phyloP scores from a whole-genome alignment of 2,113 vertebrate genomes.

The Ciconia maguari region DNA sequence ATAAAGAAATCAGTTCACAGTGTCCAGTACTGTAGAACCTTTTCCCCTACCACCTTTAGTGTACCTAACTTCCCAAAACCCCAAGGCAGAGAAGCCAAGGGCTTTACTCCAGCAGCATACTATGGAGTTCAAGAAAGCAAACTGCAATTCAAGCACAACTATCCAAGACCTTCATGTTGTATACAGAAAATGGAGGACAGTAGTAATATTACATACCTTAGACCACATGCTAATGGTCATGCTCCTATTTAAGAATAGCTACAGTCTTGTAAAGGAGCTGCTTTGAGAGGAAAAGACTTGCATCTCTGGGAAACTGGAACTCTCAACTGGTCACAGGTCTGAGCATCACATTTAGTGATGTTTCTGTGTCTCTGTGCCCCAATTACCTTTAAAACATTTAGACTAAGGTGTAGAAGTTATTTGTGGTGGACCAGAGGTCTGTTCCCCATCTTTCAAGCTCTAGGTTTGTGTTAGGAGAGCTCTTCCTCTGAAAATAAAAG shows the following conservation, averaged over 20 bases:
- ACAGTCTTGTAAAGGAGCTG: not conserved
- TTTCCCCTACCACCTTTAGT: not conserved
- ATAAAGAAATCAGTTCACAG: not conserved
- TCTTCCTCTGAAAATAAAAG: not conserved
- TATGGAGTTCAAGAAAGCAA: not conserved
- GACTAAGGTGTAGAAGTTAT: accelerated
- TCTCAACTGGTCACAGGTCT: not conserved
- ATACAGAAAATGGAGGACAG: not conserved
- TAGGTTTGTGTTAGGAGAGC: not conserved
- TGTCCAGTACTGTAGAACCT: not conserved
- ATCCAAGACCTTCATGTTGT: not conserved
- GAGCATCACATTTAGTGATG: not conserved
- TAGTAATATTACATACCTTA: not conserved
- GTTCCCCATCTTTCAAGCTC: not conserved
- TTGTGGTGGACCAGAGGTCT: not conserved
- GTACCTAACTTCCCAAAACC: not conserved
- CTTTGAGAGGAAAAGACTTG: not conserved
- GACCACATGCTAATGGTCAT: not conserved
- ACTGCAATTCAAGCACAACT: not conserved
- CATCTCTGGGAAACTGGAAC: not conserved
- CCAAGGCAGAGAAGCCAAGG: not conserved
- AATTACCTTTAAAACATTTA: not conserved
- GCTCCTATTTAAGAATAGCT: not conserved
- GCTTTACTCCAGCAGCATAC: not conserved
- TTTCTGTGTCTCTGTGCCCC: not conserved